Percentiles rank a stretch among this genome's conserved stretches.
These are phyloP conservation scores for Mantis religiosa DNA, from an alignment of 2,888 invertebrate genomes.

Conservation along the genomic window DNA sequence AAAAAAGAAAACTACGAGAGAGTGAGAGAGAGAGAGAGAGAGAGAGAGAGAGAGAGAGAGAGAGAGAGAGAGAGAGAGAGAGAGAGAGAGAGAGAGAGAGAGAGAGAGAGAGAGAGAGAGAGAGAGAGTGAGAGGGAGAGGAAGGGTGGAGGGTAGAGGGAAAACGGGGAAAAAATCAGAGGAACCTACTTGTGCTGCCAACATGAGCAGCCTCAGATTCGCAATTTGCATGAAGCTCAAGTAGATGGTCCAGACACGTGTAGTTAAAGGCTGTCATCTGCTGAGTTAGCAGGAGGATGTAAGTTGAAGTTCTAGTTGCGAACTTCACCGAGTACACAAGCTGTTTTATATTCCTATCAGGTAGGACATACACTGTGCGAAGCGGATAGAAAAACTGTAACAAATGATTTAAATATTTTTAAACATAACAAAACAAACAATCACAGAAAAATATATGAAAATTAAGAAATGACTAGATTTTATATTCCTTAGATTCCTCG, in stretches of 20 bases:
- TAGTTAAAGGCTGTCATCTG: not conserved
- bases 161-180: not conserved
- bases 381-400: too few relatives aligned
- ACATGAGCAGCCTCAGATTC: conserved; percentile 3
- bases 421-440: too few relatives aligned
- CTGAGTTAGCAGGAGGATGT: not conserved
- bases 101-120: too few relatives aligned
- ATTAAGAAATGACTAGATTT: too few relatives aligned
- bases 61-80: too few relatives aligned
- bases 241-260: not conserved
- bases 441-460: too few relatives aligned
- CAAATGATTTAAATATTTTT: too few relatives aligned
- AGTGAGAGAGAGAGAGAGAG: not conserved
- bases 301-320: not conserved
- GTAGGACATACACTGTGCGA: too few relatives aligned
- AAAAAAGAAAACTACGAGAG: not conserved
- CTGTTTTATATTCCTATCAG: too few relatives aligned
- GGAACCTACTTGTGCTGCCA: not conserved
- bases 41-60: too few relatives aligned
- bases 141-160: not conserved
- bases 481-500: too few relatives aligned
- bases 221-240: not conserved
- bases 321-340: not conserved
- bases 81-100: too few relatives aligned
- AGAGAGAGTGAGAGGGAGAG: not conserved